phyloP scores from a whole-genome alignment of 2,797 vertebrate genomes.

The Vireo griseus region DNA sequence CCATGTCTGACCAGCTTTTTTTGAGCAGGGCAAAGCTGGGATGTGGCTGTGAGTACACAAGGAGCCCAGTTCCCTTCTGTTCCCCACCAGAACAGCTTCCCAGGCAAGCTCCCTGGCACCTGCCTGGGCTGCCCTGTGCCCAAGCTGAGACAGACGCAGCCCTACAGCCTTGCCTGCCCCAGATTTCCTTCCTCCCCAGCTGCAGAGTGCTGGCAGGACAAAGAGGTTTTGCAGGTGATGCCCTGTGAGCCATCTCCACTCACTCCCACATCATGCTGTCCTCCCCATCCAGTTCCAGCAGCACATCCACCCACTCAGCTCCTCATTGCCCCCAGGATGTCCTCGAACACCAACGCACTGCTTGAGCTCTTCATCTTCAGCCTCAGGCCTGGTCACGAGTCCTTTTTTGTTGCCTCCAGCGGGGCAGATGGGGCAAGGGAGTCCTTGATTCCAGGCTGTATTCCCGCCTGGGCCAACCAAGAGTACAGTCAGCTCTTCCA shows the following conservation, averaged over 20 bases:
- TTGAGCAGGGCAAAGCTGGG: background rate
- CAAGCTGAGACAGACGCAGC: background rate
- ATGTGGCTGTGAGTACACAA: background rate
- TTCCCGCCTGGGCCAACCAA: background rate
- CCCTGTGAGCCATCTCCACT: background rate
- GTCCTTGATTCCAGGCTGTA: background rate
- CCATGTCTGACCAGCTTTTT: background rate
- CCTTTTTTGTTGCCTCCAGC: background rate
- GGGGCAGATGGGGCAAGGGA: background rate
- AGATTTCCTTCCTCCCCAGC: constrained; percentile 26
- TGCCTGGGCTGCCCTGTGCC: background rate
- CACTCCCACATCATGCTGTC: background rate
- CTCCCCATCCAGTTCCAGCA: background rate
- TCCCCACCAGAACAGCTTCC: background rate
- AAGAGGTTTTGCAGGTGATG: background rate
- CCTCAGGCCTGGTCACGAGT: background rate
- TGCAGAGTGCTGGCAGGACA: background rate
- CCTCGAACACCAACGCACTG: background rate
- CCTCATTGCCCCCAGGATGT: background rate
- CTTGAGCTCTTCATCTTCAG: background rate
- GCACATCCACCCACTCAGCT: background rate
- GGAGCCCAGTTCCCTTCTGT: background rate
- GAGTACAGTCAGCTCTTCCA: background rate
- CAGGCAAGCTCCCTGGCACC: background rate
- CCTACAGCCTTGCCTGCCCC: background rate